phyloP scores from a whole-genome alignment of 2,113 vertebrate genomes.

The Gopherus flavomarginatus region DNA sequence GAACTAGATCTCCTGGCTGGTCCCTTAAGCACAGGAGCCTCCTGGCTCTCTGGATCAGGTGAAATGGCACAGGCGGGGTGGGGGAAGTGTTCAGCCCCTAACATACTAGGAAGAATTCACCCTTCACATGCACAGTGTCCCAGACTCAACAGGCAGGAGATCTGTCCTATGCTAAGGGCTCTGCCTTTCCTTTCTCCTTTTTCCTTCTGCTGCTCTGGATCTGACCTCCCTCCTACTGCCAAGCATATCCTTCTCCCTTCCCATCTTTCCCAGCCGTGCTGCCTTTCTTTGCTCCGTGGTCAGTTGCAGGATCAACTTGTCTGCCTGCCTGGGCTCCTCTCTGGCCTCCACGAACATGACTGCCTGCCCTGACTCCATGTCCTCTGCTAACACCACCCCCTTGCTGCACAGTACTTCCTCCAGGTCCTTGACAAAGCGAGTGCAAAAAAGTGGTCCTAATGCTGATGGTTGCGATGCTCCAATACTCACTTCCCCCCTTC shows the following conservation, averaged over 20 bases:
- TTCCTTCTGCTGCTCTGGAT: background rate
- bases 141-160: background rate
- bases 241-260: background rate
- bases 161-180: background rate
- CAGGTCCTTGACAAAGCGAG: background rate
- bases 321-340: background rate
- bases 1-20: background rate
- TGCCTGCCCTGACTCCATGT: background rate
- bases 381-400: background rate
- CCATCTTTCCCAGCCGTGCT: background rate
- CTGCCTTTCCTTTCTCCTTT: background rate
- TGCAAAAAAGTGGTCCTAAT: background rate
- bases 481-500: background rate
- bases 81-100: background rate
- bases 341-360: background rate
- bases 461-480: rapidly evolving
- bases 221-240: background rate
- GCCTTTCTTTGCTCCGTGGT: rapidly evolving
- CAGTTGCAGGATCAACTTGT: rapidly evolving
- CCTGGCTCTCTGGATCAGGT: background rate
- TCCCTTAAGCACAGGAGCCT: background rate
- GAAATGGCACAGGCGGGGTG: background rate
- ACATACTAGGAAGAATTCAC: background rate
- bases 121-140: background rate
- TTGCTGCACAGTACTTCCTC: rapidly evolving